Evolutionary conservation across 2,797 vertebrate genomes (phyloP).

Genomic region (Apodemus agrarius): DNA sequence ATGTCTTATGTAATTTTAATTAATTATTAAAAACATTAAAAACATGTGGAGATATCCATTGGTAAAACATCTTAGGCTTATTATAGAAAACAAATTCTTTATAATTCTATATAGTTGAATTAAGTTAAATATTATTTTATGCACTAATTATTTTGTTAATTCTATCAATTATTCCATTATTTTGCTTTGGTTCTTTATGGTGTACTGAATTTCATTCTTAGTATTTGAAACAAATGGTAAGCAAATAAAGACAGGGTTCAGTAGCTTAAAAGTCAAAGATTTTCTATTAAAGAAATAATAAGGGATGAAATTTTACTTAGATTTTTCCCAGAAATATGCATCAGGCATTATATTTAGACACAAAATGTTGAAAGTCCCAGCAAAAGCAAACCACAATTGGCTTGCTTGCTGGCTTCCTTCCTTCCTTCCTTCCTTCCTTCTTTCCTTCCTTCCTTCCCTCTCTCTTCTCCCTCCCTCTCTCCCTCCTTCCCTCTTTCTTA

Average conservation of each 20-base stretch:
- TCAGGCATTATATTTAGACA: not conserved
- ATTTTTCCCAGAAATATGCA: not conserved
- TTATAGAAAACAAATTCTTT: not conserved
- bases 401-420: too few relatives aligned
- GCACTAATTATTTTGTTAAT: not conserved
- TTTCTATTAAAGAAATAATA: not conserved
- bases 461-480: too few relatives aligned
- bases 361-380: not conserved
- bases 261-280: not conserved
- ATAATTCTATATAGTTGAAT: not conserved
- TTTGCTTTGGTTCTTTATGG: slow-evolving; percentile 4
- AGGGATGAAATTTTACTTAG: not conserved
- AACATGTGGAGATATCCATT: not conserved
- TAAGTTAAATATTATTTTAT: not conserved
- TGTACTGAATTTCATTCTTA: not conserved
- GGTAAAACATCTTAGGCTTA: not conserved
- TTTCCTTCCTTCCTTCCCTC: too few relatives aligned
- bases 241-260: not conserved
- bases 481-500: too few relatives aligned
- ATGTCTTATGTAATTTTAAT: not conserved
- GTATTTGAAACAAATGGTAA: not conserved
- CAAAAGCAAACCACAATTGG: too few relatives aligned
- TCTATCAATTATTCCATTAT: not conserved
- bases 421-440: too few relatives aligned
- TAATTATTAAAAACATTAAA: not conserved